phyloP scores from a whole-genome alignment of 2,797 vertebrate species.

The Chelidonichthys spinosus region DNA sequence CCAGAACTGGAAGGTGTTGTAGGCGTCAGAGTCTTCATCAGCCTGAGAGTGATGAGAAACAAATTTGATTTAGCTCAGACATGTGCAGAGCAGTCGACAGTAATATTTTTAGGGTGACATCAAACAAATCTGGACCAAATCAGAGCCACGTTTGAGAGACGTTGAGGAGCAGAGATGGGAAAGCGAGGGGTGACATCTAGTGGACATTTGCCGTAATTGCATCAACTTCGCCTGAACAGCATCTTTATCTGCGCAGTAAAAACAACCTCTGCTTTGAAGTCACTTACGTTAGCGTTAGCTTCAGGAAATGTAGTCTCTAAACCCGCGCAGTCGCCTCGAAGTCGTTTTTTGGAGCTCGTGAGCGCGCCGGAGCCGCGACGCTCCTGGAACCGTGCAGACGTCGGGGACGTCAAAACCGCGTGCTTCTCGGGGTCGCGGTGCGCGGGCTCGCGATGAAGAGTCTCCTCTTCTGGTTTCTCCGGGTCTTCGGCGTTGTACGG shows the following conservation, averaged over 20 bases:
- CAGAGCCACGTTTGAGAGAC: background rate
- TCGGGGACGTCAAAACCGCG: conserved; percentile 6
- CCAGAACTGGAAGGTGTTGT: conserved; percentile 95
- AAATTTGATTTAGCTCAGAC: background rate
- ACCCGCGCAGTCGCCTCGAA: conserved; percentile 31
- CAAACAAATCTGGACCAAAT: background rate
- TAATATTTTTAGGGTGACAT: background rate
- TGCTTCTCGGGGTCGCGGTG: conserved; percentile 9
- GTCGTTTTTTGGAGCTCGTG: conserved; percentile 59
- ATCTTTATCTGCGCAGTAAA: background rate
- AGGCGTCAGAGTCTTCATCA: conserved; percentile 55
- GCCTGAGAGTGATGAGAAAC: conserved; percentile 45
- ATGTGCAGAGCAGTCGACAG: background rate
- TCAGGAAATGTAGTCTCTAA: background rate
- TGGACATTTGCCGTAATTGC: conserved; percentile 27
- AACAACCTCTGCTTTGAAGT: background rate
- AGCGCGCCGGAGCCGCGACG: background rate
- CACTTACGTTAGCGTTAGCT: conserved; percentile 52
- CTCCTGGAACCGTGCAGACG: conserved; percentile 59
- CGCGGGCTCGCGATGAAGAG: background rate
- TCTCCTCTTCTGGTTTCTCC: background rate
- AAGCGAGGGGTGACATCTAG: conserved; percentile 42
- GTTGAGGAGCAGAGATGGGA: background rate
- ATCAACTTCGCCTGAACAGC: background rate
- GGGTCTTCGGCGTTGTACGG: conserved; percentile 40